Base-by-base conservation (phyloP, 2,797 vertebrate genomes). In the Aplochiton taeniatus region DNA sequence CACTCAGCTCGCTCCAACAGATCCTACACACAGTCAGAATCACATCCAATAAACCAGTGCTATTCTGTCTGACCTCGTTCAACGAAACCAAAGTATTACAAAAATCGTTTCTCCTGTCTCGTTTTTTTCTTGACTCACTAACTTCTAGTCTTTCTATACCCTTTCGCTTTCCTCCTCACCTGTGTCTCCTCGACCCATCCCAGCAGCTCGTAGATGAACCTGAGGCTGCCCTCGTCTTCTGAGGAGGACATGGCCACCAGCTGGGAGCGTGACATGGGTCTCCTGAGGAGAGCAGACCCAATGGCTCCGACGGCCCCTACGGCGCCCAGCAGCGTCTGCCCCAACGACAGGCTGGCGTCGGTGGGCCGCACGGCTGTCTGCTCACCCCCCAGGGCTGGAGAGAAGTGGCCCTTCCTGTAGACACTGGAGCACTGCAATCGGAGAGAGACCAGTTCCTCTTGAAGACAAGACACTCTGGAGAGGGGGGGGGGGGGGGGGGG, bases 141-240 rank as follows among this genome's bases (percentile, higher is more conserved):
- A 8, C 18, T n/a, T 10, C 46, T 45, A 9, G 3, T 46, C 42
- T 43, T n/a, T 55, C 42, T 14, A 11, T 13, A 41, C 17, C 4
- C 20, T 13, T 52, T 14, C 18, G 14, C 43, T 13, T 14, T 17
- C 8, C 11, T 12, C 17, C 89, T n/a, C 65, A 98, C 96, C 94
- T 98, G 98, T 8, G 95, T 96, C 84, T 98, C 96, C 85, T 99
- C 97, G 82, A 99, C 98, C 97, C 96, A 99, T 66, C 97, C 95
- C 6, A 99, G 94, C 74, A 99, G 91, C 83, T 99, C 97, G 3
- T 98, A 98, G 74, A 99, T 95, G 45, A 98, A 99, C 80, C 96
- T 93, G 64, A 99, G 93, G 82, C 89, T 98, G 62, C 96, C 96
- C 71, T 99, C 96, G 0, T 99, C 97, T 82, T 98, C 97, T 0